Evolutionary conservation across 2,797 vertebrate genomes (phyloP).

Genomic region (Sorex maritimensis): DNA sequence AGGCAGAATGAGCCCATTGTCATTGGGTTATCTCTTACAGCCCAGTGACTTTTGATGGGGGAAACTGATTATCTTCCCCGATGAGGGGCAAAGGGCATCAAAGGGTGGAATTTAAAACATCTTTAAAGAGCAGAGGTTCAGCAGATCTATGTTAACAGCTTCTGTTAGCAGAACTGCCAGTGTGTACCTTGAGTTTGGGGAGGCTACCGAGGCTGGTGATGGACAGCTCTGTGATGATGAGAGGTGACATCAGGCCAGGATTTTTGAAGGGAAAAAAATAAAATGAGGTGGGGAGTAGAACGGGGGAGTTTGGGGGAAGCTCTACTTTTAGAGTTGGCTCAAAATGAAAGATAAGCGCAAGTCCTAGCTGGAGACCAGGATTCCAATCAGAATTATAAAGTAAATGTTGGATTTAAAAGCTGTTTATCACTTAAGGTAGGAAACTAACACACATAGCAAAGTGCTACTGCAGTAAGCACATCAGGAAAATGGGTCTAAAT

Average conservation of each 20-base stretch:
- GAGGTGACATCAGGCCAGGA: not conserved
- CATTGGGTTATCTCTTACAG: not conserved
- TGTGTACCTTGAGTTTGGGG: not conserved
- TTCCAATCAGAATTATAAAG: not conserved
- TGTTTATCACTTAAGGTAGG: not conserved
- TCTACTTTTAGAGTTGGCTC: not conserved
- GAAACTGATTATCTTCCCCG: constrained; percentile 77
- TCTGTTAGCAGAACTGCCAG: constrained; percentile 87
- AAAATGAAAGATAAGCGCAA: not conserved
- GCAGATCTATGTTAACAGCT: constrained; percentile 87
- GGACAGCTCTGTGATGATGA: constrained; percentile 75
- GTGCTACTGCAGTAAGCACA: not conserved
- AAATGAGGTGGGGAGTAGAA: not conserved
- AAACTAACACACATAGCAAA: not conserved
- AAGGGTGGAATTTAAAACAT: constrained; percentile 90
- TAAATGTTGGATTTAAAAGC: not conserved
- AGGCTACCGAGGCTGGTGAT: constrained; percentile 81
- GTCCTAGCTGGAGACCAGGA: not conserved
- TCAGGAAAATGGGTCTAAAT: not conserved
- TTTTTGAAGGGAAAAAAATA: not conserved
- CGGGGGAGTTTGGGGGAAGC: not conserved
- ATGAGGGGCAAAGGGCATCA: constrained; percentile 83
- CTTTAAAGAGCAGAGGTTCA: constrained; percentile 78
- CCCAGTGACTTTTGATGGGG: not conserved
- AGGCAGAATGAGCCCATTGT: not conserved